Evolutionary conservation across 2,797 vertebrate genomes (phyloP).

Genomic region (Mormyrus proboscirostris): DNA sequence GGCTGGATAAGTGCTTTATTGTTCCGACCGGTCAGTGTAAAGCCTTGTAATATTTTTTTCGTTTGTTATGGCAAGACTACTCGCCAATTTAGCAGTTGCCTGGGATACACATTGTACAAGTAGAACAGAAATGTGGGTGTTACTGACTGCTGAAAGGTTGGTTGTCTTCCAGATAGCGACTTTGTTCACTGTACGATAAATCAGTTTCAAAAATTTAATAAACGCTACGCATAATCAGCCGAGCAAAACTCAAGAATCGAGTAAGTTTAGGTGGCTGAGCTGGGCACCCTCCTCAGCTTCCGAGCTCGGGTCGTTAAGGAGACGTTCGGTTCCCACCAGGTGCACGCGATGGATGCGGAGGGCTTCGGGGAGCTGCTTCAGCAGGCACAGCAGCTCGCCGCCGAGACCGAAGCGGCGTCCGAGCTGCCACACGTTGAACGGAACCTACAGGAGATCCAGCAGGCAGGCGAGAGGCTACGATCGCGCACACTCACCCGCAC

Average conservation of each 20-base stretch:
- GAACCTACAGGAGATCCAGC: conserved; percentile 95
- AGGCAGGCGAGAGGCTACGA: conserved; percentile 86
- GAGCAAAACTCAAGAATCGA: not conserved
- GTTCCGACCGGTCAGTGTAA: not conserved
- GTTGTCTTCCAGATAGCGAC: not conserved
- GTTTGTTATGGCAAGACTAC: not conserved
- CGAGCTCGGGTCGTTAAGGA: not conserved
- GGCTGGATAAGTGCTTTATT: not conserved
- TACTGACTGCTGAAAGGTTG: not conserved
- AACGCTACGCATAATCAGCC: not conserved
- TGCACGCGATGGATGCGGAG: conserved; percentile 76
- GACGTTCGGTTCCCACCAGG: not conserved
- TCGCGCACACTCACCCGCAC: conserved; percentile 88
- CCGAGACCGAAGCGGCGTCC: conserved; percentile 89
- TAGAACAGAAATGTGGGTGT: not conserved
- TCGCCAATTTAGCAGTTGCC: not conserved
- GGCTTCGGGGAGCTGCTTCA: conserved; percentile 94
- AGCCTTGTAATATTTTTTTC: not conserved
- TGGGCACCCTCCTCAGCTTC: not conserved
- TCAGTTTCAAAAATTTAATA: not conserved
- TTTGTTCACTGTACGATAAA: not conserved
- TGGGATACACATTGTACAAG: not conserved
- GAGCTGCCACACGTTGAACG: conserved; percentile 91
- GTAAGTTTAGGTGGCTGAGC: not conserved
- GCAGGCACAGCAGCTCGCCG: conserved; percentile 94